Evolutionary conservation across 2,888 invertebrate genomes (phyloP), one percentile per base, ranked within the genome.

Genomic region (Dione vanillae): DNA sequence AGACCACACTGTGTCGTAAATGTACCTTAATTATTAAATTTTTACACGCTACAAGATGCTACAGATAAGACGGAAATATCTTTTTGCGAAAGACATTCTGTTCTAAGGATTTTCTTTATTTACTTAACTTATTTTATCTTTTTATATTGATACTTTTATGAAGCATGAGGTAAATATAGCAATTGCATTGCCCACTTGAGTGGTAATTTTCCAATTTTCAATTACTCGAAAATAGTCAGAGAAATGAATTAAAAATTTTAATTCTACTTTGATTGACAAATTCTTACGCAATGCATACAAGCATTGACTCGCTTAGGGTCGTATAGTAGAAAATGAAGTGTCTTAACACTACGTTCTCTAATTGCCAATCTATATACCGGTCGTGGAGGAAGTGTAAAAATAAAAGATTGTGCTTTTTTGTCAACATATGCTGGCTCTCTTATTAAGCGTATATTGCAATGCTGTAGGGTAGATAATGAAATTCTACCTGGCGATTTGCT

Each of bases 1-100:
- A 47, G 69, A 64, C 67, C 65, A 19, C 62, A 65, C 56, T 56
- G 19, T 41, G 16, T 10, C 56, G 14, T 58, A 37, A 11, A 27
- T 27, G 5, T 27, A 27, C 27, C 27, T 27, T 27, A 8, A 52
- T 27, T 27, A 27, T 51, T 12, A 20, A 20, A 20, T 52, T 20
- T 51, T 51, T 14, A n/a, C n/a, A n/a, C n/a, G n/a, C n/a, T n/a
- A n/a, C n/a, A n/a, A n/a, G n/a, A n/a, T n/a, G n/a, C n/a, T n/a
- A n/a, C n/a, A n/a, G n/a, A n/a, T n/a, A n/a, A n/a, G n/a, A n/a
- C n/a, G n/a, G n/a, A n/a, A n/a, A n/a, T n/a, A n/a, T n/a, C n/a
- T n/a, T n/a, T n/a, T n/a, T n/a, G n/a, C n/a, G n/a, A n/a, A 16
- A 47, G 16, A 19, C 47, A 19, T 16, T 47, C 47, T 2, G 10